Percentiles rank a stretch among this genome's conserved stretches.
Conservation (phyloP, 2,888 invertebrate species). For the Alviniconcha strummeri region DNA sequence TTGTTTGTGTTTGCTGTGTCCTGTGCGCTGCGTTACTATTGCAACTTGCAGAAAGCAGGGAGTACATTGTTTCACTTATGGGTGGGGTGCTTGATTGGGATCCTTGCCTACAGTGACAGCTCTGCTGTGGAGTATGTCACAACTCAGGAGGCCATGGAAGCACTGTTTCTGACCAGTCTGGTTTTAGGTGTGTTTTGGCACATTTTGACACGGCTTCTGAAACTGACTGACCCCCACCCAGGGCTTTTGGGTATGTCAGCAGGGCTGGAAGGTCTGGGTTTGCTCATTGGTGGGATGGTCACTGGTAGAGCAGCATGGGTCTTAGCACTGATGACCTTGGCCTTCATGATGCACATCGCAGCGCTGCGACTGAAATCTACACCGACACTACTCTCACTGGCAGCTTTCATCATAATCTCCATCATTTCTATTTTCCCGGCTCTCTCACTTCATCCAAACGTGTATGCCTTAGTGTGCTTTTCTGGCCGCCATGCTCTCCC, state of each 20-base stretch:
- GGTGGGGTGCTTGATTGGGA: conserved; percentile 69
- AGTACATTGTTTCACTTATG: conserved; percentile 63
- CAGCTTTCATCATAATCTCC: conserved; percentile 53
- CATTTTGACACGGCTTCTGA: conserved; percentile 55
- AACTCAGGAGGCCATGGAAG: conserved; percentile 65
- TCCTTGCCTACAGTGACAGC: conserved; percentile 64
- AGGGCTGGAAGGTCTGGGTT: conserved; percentile 64
- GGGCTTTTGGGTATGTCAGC: conserved; percentile 54
- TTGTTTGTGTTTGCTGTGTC: conserved; percentile 65
- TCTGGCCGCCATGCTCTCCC: conserved; percentile 61
- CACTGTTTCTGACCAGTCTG: conserved; percentile 66
- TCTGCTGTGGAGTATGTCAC: conserved; percentile 55
- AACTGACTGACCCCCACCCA: conserved; percentile 48
- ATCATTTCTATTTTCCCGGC: conserved; percentile 57
- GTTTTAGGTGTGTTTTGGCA: conserved; percentile 61
- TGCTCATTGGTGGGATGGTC: conserved; percentile 62
- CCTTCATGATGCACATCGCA: conserved; percentile 61
- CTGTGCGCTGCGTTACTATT: conserved; percentile 66
- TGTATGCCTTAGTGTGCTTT: conserved; percentile 67
- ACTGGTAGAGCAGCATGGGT: conserved; percentile 59
- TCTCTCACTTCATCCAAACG: conserved; percentile 56
- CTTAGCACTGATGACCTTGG: conserved; percentile 57
- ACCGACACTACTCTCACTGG: conserved; percentile 56
- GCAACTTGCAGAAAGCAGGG: conserved; percentile 61
- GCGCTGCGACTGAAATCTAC: conserved; percentile 69